Evolutionary conservation across 2,888 invertebrate species (phyloP).

Genomic region (Synanthedon vespiformis): DNA sequence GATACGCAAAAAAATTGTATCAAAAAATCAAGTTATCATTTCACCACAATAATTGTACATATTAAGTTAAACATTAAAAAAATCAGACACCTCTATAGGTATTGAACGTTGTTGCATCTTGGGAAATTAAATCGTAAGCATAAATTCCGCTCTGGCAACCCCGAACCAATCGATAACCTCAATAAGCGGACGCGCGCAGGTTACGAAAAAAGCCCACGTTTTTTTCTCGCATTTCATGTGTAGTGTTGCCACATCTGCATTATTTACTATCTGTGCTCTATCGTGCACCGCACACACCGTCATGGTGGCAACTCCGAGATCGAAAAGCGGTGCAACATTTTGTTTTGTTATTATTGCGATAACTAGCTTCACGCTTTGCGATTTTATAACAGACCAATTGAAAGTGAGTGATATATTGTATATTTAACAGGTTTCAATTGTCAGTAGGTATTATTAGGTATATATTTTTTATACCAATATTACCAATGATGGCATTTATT

Average conservation of each 20-base stretch:
- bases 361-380: neutral
- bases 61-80: no score
- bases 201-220: constrained; percentile 24
- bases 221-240: constrained; percentile 27
- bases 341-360: neutral
- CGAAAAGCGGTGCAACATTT: neutral
- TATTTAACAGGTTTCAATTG: no score
- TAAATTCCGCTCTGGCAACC: constrained; percentile 2
- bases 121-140: no score
- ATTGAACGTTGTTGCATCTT: no score
- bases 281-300: neutral
- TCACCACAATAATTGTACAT: no score
- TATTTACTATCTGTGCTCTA: neutral
- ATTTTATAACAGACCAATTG: neutral
- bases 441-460: no score
- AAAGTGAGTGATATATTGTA: neutral
- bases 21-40: no score
- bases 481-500: no score
- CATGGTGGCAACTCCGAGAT: neutral
- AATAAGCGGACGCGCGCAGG: constrained; percentile 11
- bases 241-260: constrained; percentile 16
- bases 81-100: no score
- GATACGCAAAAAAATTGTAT: no score
- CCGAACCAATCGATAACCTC: constrained; percentile 14
- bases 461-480: no score